Evolutionary conservation across 2,888 invertebrate species (phyloP), one percentile per base, ranked within the genome.

Genomic region (Rhingia rostrata): DNA sequence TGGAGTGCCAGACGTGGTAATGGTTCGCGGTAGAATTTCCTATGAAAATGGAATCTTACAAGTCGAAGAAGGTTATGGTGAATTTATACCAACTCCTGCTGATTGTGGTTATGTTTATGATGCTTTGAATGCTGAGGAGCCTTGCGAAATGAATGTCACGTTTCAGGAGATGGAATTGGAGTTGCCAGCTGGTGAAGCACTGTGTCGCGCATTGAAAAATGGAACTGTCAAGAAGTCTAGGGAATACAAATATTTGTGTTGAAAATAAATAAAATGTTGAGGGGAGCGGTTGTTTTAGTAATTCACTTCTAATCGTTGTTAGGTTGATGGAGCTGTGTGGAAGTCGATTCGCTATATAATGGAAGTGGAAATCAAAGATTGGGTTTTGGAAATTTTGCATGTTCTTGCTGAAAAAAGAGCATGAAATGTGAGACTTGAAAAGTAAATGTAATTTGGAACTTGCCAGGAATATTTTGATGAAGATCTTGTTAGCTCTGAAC

Each of bases 1-100:
- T 88, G 99, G 99, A 30, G 96, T 98, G 45, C 96, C 99, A 0
- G 96, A 97, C 90, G 96, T 95, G 90, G 99, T 99, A 14, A 95
- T 99, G 86, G 97, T 97, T 43, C 96, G 94, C 88, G 99, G 98
- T 0, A 94, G 97, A 32, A 95, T 99, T 14, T 98, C 97, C 87
- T 95, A 97, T 5, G 99, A 99, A 90, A 96, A 98, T 84, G 96
- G 97, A 12, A 94, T 95, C 87, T 91, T 99, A 5, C 94, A 96
- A 87, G 98, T 96, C 0, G 96, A 95, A 10, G 96, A 98, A 92
- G 99, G 99, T 87, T 93, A 94, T 88, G 99, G 99, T 30, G 94
- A 94, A 81, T 99, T 96, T 92, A 92, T 99, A 75, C 95, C 96
- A 87, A 96, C 96, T 39, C 69, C 69, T n/a, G 58, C 35, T 0